Base-by-base conservation (phyloP, 2,797 vertebrate genomes). In the Sylvia borin region DNA sequence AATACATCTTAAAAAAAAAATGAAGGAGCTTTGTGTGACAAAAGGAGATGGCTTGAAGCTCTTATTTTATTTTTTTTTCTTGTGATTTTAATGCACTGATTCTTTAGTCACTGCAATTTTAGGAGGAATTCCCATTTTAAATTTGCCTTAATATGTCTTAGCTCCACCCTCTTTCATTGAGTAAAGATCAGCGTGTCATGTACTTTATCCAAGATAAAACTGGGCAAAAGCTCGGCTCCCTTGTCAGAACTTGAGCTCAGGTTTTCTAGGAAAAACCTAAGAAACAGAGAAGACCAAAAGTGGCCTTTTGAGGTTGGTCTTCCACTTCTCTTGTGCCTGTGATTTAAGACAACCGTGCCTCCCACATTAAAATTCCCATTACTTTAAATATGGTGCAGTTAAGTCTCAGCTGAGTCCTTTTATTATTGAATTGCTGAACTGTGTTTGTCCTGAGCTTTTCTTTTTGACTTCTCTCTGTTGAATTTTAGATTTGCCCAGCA, bases 401-500 rank as follows among this genome's bases (percentile, higher is more conserved):
- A 12, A 47, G 0, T 64, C 34, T 55, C 10, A 47, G 31, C 50
- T 27, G 65, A 47, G 15, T 40, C 11, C 29, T 82, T 96, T 79
- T 66, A 5, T 32, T 88, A 13, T 32, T 64, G 40, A 40, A 68
- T 65, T 45, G 29, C 51, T 34, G 36, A 67, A 45, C 31, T 77
- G 13, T 86, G 15, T 70, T 93, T 94, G n/a, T 70, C 79, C 61
- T 38, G 13, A 66, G 58, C 7, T 32, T 58, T 13, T 31, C 26
- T 22, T 62, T 78, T 54, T 22, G 36, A 2, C 27, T 42, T 89
- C 38, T 34, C 58, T 93, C 10, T 73, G 61, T 64, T 66, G 14
- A 16, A 50, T 95, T 92, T 45, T 70, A 82, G 85, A 34, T 17
- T 84, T 86, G 12, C 4, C 70, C 79, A 95, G 10, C 53, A 99